These are phyloP conservation scores for Macrocentrus cingulum DNA, from an alignment of 1,140 invertebrate species.

Conservation along the genomic window DNA sequence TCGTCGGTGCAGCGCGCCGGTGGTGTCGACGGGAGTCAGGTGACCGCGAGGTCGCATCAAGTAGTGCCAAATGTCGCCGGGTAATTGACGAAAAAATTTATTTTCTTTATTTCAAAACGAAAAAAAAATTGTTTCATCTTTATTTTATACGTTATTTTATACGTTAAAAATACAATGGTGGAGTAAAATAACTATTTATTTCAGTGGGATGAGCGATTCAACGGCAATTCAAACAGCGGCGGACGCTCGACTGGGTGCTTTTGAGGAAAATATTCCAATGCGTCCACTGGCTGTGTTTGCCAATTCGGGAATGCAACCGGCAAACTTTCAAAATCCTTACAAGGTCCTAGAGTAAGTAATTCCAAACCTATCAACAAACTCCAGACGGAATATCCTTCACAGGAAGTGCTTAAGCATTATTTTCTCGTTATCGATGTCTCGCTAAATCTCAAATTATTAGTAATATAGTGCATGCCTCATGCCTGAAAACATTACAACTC, in stretches of 20 bases:
- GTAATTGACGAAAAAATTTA: constrained; percentile 34
- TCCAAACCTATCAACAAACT: too few relatives aligned
- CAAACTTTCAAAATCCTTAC: constrained; percentile 59
- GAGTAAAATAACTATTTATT: constrained; percentile 13
- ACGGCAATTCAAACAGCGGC: constrained; percentile 49
- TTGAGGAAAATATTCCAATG: constrained; percentile 76
- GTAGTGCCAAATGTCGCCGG: constrained; percentile 58
- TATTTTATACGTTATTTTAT: too few relatives aligned
- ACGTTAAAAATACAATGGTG: too few relatives aligned
- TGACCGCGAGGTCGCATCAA: constrained; percentile 57
- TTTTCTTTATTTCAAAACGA: too few relatives aligned
- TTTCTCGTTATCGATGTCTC: constrained; percentile 6
- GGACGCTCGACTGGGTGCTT: constrained; percentile 48
- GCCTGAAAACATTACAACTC: too few relatives aligned
- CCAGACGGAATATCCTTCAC: too few relatives aligned
- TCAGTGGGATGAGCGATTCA: constrained; percentile 48
- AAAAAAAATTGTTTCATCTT: too few relatives aligned
- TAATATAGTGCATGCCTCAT: too few relatives aligned
- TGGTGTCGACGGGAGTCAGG: constrained; percentile 51
- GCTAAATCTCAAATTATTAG: too few relatives aligned
- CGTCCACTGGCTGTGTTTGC: constrained; percentile 73
- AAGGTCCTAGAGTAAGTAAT: constrained; percentile 72
- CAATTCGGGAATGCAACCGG: constrained; percentile 58
- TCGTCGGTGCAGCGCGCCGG: constrained; percentile 62
- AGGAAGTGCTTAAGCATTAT: too few relatives aligned